Percentiles rank a stretch among this genome's conserved stretches.
Conservation (phyloP, 2,797 vertebrate genomes). For the Sternarchorhynchus goeldii region DNA sequence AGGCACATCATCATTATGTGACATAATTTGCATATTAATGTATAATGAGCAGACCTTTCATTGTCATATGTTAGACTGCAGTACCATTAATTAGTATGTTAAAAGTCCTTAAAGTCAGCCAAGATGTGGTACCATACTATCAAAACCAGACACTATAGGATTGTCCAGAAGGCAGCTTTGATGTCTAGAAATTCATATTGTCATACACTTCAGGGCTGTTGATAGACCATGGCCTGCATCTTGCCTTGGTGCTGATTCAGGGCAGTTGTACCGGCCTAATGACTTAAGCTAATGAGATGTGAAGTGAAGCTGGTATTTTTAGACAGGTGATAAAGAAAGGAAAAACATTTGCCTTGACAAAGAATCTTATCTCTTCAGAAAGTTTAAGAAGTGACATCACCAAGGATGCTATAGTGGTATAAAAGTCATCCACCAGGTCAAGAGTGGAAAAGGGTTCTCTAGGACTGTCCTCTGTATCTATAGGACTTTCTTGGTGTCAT, state of each 20-base stretch:
- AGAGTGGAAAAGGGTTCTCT: conserved; percentile 1
- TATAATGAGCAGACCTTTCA: background rate
- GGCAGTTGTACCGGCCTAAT: conserved; percentile 52
- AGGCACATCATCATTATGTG: too few species aligned
- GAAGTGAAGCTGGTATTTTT: conserved; percentile 67
- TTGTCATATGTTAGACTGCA: background rate
- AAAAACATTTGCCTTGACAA: conserved; percentile 58
- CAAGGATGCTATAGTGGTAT: conserved; percentile 35
- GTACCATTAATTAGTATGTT: background rate
- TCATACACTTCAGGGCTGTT: conserved; percentile 45
- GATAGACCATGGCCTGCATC: conserved; percentile 30
- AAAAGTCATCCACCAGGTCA: conserved; percentile 22
- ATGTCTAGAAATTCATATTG: conserved; percentile 32
- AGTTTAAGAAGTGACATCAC: conserved; percentile 67
- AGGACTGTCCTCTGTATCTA: conserved; percentile 32
- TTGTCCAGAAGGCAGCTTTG: conserved; percentile 11
- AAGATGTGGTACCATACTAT: background rate
- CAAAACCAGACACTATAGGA: conserved; percentile 9
- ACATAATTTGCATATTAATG: background rate
- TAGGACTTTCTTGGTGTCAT: conserved; percentile 28
- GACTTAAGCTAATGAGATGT: conserved; percentile 67
- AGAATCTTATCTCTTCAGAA: conserved; percentile 60
- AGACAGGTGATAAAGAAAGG: conserved; percentile 56
- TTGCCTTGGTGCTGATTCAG: conserved; percentile 38
- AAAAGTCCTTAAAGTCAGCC: background rate